Evolutionary conservation across 1,140 invertebrate species (phyloP), one percentile per base, ranked within the genome.

Genomic region (Harpegnathos saltator): DNA sequence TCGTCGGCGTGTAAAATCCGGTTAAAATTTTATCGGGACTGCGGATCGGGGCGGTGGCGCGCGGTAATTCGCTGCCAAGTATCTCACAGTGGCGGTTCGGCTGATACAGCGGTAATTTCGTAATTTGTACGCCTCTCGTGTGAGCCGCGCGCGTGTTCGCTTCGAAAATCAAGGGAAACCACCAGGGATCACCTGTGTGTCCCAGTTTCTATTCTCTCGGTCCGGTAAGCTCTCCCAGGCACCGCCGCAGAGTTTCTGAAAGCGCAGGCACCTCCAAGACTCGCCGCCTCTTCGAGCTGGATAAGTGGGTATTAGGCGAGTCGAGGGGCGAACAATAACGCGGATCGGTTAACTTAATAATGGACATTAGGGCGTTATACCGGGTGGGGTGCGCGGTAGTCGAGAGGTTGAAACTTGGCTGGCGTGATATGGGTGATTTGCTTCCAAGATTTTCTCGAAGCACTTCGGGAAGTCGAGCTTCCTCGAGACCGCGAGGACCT

Each of bases 341-440:
- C 75, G 88, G 89, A 89, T 90, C 85, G 85, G 89, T 90, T 90
- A 90, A 89, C 85, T 90, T 90, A 90, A 90, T 90, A 90, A 89
- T 85, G 86, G 85, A 90, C 84, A 88, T 90, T 90, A 89, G 74
- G 78, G 74, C 86, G 84, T 88, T 83, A 89, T 86, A 89, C 73
- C 22, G 56, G 78, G 66, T 71, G 54, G 71, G 72, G 66, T 48
- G 85, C 77, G 77, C n/a, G 81, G 26, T 29, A 73, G 44, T 56
- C 73, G 68, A 69, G 80, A 82, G 69, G 75, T 82, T 75, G 78
- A 88, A 89, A 89, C 87, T 89, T 89, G 82, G 71, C 85, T 72
- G 66, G 29, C 80, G 69, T 81, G 86, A 86, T 89, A 84, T 80
- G 83, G 81, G 82, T 89, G 85, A 89, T 90, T 89, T 90, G 89